phyloP scores from a whole-genome alignment of 2,113 vertebrate species.

The Eclectus roratus region DNA sequence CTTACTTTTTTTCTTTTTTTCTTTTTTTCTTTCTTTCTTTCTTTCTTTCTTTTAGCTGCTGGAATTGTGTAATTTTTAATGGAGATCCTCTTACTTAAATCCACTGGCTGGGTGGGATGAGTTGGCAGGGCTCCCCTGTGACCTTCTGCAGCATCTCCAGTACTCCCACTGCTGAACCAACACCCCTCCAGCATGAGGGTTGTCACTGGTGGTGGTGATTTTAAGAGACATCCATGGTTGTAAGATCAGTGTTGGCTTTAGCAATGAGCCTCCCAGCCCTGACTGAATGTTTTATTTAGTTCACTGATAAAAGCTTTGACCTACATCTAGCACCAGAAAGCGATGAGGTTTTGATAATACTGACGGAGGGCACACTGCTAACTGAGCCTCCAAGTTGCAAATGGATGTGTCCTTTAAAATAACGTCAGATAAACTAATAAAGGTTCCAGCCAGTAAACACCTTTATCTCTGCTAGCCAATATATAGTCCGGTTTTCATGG shows the following conservation, averaged over 20 bases:
- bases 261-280: background rate
- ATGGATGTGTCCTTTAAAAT: conserved; percentile 23
- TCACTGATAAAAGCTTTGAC: conserved; percentile 62
- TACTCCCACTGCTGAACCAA: background rate
- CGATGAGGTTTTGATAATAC: conserved; percentile 8
- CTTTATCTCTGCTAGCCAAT: conserved; percentile 6
- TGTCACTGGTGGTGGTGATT: background rate
- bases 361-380: background rate
- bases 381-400: background rate
- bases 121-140: background rate
- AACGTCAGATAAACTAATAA: conserved; percentile 28
- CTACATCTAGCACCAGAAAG: conserved; percentile 47
- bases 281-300: conserved; percentile 45
- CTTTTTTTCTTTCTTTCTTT: background rate
- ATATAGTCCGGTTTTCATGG: background rate
- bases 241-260: conserved; percentile 15
- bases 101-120: background rate
- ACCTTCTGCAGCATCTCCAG: background rate
- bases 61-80: conserved; percentile 18
- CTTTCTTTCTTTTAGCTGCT: background rate
- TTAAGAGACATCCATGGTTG: background rate
- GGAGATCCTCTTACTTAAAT: background rate
- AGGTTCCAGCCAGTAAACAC: background rate
- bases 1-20: background rate
- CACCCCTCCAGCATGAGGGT: background rate